Conservation (phyloP, 2,797 vertebrate species). For the Malacoctenus gilli region DNA sequence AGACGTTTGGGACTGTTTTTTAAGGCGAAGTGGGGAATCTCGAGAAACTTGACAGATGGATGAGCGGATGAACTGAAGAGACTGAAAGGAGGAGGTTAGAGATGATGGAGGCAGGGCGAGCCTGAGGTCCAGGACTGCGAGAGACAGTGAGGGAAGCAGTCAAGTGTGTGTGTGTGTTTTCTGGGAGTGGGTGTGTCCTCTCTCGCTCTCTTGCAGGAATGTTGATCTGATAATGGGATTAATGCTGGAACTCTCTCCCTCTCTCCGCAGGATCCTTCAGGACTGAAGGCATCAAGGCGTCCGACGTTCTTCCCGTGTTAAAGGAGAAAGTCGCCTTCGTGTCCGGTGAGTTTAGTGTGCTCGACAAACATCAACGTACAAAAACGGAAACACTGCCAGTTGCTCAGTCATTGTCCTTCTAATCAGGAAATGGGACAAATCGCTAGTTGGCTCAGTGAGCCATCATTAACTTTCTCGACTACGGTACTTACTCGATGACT, state of each 20-base stretch:
- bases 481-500: too few relatives aligned
- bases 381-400: too few relatives aligned
- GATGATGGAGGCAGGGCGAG: neutral
- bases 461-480: too few relatives aligned
- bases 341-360: conserved; percentile 88
- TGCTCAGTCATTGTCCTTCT: too few relatives aligned
- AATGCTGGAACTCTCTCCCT: conserved; percentile 55
- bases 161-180: neutral
- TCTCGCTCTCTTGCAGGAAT: conserved; percentile 58
- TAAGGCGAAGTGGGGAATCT: conserved; percentile 31
- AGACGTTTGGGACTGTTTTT: conserved; percentile 59
- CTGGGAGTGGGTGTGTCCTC: conserved; percentile 10
- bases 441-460: too few relatives aligned
- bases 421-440: too few relatives aligned
- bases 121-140: neutral
- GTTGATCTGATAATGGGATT: conserved; percentile 79
- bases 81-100: neutral
- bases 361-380: too few relatives aligned
- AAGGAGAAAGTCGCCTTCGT: conserved; percentile 99
- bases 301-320: conserved; percentile 93
- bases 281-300: conserved; percentile 94
- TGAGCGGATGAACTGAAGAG: conserved; percentile 50
- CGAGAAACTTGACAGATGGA: conserved; percentile 61
- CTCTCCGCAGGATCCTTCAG: conserved; percentile 87
- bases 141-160: neutral